A percentile compares a stretch with the other conserved stretches of the same genome.
Conservation (phyloP, 2,888 invertebrate genomes). For the Prosapia bicincta region DNA sequence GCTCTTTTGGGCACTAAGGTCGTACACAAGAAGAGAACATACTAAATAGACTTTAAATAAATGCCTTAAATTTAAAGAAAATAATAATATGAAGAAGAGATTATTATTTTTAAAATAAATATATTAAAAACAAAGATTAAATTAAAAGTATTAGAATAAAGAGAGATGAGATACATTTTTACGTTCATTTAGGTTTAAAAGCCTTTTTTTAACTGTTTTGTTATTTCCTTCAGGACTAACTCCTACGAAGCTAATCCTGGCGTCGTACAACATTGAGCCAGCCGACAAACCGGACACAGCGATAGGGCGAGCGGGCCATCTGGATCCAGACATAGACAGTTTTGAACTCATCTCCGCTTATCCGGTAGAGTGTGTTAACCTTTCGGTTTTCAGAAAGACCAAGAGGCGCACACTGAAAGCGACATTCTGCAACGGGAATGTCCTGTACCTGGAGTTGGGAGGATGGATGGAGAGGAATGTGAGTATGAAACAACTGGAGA, state of each 20-base stretch:
- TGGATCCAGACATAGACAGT: conserved; percentile 60
- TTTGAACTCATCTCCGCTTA: conserved; percentile 58
- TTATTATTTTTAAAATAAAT: no score
- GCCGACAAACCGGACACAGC: conserved; percentile 40
- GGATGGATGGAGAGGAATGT: conserved; percentile 56
- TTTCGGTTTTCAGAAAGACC: conserved; percentile 58
- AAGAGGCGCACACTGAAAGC: conserved; percentile 60
- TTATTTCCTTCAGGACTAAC: conserved; percentile 51
- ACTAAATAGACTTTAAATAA: no score
- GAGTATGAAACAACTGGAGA: no score
- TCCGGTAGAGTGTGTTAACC: conserved; percentile 55
- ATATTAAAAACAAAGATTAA: no score
- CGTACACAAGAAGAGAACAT: no score
- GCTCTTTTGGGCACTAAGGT: no score
- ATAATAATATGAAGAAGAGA: no score
- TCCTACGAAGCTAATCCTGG: conserved; percentile 55
- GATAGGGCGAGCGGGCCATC: conserved; percentile 46
- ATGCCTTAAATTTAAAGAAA: no score
- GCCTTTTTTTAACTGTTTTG: no score
- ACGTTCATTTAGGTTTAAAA: no score
- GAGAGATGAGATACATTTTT: no score
- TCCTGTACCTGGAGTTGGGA: conserved; percentile 63
- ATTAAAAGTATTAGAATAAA: no score
- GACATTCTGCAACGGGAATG: conserved; percentile 37
- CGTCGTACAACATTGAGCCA: conserved; percentile 51